phyloP scores from a whole-genome alignment of 2,113 vertebrate species.

The Vicugna pacos region DNA sequence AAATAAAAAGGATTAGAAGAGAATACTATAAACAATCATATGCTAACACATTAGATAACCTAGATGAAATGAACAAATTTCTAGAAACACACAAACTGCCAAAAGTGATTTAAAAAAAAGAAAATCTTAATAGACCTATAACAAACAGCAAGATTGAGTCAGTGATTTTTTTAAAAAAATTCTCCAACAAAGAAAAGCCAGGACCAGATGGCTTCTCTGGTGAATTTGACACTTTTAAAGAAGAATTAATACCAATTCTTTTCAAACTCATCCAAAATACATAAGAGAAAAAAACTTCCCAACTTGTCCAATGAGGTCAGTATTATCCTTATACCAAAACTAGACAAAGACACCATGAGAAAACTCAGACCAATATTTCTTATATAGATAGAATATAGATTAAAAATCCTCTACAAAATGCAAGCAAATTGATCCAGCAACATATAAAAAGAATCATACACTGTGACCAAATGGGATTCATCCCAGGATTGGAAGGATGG shows the following conservation, averaged over 20 bases:
- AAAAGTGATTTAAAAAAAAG: slow-evolving; percentile 37
- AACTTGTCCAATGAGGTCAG: neutral
- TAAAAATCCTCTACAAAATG: neutral
- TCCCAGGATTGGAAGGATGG: neutral
- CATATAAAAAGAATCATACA: neutral
- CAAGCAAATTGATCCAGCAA: neutral
- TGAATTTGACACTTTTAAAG: slow-evolving; percentile 23
- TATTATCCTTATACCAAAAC: slow-evolving; percentile 40
- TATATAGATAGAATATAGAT: neutral
- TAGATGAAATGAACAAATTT: slow-evolving; percentile 34
- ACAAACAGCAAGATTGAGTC: neutral
- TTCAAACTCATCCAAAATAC: slow-evolving; percentile 17
- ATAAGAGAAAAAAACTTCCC: slow-evolving; percentile 34
- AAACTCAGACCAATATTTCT: slow-evolving; percentile 17
- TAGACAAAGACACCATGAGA: neutral
- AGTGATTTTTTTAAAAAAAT: neutral
- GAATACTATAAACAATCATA: neutral
- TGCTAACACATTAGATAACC: neutral
- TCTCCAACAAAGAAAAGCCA: neutral
- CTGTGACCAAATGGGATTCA: neutral
- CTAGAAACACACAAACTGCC: slow-evolving; percentile 18
- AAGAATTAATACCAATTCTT: slow-evolving; percentile 34
- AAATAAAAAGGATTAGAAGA: slow-evolving; percentile 14
- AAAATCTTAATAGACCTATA: neutral
- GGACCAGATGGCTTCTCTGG: neutral